A percentile compares a stretch with the other conserved stretches of the same genome.
Conservation (phyloP, 1,140 invertebrate genomes). For the Drosophila tropicalis region DNA sequence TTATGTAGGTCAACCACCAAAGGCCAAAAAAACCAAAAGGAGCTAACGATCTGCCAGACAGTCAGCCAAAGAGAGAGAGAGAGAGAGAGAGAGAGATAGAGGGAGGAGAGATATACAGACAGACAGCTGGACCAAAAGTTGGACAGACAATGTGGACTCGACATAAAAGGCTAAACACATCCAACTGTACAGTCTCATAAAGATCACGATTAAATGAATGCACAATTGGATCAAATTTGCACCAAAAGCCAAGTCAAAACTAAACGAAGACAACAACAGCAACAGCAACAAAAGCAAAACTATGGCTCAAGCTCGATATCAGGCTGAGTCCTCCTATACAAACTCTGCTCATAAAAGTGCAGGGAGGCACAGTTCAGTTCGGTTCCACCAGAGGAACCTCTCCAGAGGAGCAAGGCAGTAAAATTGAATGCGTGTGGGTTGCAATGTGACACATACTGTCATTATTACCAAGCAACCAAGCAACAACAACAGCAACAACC, state of each 20-base stretch:
- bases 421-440: slow-evolving; percentile 82
- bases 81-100: neutral
- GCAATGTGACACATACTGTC: slow-evolving; percentile 82
- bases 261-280: slow-evolving; percentile 47
- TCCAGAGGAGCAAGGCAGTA: slow-evolving; percentile 52
- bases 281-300: slow-evolving; percentile 2
- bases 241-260: slow-evolving; percentile 62
- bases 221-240: slow-evolving; percentile 82
- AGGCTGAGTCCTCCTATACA: slow-evolving; percentile 30
- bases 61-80: slow-evolving; percentile 23
- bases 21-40: slow-evolving; percentile 43
- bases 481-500: neutral
- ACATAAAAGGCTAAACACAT: slow-evolving; percentile 82
- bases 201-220: slow-evolving; percentile 82
- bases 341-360: slow-evolving; percentile 60
- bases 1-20: slow-evolving; percentile 74
- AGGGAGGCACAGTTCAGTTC: neutral
- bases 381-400: slow-evolving; percentile 30
- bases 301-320: slow-evolving; percentile 28
- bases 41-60: slow-evolving; percentile 40
- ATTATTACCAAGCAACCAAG: slow-evolving; percentile 75
- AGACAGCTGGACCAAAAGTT: neutral
- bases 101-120: neutral
- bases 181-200: slow-evolving; percentile 80
- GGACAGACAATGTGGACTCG: slow-evolving; percentile 40